Evolutionary conservation across 2,888 invertebrate genomes (phyloP).

Genomic region (Linnaemya vulpina): DNA sequence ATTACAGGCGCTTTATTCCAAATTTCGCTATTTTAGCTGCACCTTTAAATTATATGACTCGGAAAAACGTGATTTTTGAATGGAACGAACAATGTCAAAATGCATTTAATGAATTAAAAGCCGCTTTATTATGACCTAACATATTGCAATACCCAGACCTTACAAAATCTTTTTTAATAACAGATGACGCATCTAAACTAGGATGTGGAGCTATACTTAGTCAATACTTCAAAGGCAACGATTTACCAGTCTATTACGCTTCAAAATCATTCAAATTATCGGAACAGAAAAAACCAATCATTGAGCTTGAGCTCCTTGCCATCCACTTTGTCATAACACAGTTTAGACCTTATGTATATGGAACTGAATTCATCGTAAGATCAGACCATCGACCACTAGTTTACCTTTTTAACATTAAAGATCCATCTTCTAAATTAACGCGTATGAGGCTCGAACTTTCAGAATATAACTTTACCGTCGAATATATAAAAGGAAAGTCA

Average conservation of each 20-base stretch:
- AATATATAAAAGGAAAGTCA: neutral
- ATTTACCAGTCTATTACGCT: conserved; percentile 16
- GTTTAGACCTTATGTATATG: conserved; percentile 71
- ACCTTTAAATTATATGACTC: neutral
- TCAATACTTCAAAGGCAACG: neutral
- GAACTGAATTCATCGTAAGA: conserved; percentile 62
- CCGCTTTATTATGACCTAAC: neutral
- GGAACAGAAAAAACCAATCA: conserved; percentile 10
- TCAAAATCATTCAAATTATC: conserved; percentile 32
- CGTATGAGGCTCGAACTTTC: neutral
- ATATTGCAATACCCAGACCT: neutral
- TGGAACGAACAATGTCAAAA: no score
- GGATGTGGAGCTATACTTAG: neutral
- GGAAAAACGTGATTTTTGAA: neutral
- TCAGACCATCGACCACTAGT: conserved; percentile 12
- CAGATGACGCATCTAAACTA: neutral
- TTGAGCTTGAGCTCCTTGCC: neutral
- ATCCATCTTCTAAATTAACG: conserved; percentile 1
- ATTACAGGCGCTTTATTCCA: neutral
- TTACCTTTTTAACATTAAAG: neutral
- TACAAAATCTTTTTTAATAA: neutral
- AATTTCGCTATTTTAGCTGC: neutral
- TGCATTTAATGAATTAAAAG: neutral
- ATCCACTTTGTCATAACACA: conserved; percentile 71
- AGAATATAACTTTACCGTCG: conserved; percentile 11